Evolutionary conservation across 2,888 invertebrate genomes (phyloP).

Genomic region (Xanthia togata): DNA sequence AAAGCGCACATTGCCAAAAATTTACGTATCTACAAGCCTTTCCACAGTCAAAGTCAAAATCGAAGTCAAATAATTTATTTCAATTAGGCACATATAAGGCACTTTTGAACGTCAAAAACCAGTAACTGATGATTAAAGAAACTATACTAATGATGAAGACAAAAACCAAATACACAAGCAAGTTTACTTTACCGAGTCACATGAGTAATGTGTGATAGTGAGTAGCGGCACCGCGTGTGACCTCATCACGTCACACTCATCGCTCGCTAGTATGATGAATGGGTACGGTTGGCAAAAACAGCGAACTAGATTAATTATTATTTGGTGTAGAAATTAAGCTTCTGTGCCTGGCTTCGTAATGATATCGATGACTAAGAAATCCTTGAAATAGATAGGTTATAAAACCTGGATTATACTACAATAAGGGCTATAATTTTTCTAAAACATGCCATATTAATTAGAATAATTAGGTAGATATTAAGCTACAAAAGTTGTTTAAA

Average conservation of each 20-base stretch:
- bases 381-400: background rate
- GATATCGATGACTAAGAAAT: background rate
- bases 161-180: background rate
- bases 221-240: background rate
- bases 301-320: conserved; percentile 37
- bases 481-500: too few species aligned
- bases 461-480: too few species aligned
- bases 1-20: background rate
- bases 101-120: too few species aligned
- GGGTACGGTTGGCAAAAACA: conserved; percentile 53
- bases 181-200: background rate
- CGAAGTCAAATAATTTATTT: too few species aligned
- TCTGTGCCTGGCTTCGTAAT: conserved; percentile 7
- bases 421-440: background rate
- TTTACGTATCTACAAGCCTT: background rate
- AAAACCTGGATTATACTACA: background rate
- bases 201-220: background rate
- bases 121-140: too few species aligned
- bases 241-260: conserved; percentile 20
- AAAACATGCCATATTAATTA: background rate
- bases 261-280: conserved; percentile 55
- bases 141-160: background rate
- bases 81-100: too few species aligned
- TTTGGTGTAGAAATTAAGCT: conserved; percentile 13
- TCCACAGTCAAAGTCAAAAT: background rate